Conservation (phyloP, 30 jellyfish, hydroid and myxozoan species). For the Turritopsis dohrnii region DNA sequence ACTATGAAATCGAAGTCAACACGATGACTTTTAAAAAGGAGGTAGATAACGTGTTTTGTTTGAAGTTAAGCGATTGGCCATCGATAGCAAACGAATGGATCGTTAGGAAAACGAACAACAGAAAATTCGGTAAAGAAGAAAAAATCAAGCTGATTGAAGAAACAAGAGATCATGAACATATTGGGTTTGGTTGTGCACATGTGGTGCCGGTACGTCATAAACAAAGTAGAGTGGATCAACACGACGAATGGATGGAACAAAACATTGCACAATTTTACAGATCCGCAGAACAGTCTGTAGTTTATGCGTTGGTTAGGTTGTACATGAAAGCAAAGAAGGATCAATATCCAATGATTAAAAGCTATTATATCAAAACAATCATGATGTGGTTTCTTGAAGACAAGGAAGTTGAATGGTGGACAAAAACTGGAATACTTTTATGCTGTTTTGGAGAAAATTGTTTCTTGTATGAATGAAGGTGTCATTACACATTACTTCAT, state of each 20-base stretch:
- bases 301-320: background rate
- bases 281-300: background rate
- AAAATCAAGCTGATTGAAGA: background rate
- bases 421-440: background rate
- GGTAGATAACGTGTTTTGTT: background rate
- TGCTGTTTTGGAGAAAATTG: background rate
- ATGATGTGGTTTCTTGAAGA: background rate
- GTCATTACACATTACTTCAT: background rate
- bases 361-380: background rate
- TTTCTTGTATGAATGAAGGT: background rate
- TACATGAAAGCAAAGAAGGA: background rate
- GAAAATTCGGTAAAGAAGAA: background rate
- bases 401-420: background rate
- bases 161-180: background rate
- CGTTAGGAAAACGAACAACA: background rate
- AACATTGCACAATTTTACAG: background rate
- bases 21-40: background rate
- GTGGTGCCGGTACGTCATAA: background rate
- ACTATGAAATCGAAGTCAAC: background rate
- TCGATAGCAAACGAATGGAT: background rate
- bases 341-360: background rate
- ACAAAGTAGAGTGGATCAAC: background rate
- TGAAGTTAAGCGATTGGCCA: background rate
- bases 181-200: background rate
- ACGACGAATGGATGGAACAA: background rate